These are phyloP conservation scores for Pyrocephalus nanus DNA, from an alignment of 2,797 vertebrate genomes.

Conservation along the genomic window DNA sequence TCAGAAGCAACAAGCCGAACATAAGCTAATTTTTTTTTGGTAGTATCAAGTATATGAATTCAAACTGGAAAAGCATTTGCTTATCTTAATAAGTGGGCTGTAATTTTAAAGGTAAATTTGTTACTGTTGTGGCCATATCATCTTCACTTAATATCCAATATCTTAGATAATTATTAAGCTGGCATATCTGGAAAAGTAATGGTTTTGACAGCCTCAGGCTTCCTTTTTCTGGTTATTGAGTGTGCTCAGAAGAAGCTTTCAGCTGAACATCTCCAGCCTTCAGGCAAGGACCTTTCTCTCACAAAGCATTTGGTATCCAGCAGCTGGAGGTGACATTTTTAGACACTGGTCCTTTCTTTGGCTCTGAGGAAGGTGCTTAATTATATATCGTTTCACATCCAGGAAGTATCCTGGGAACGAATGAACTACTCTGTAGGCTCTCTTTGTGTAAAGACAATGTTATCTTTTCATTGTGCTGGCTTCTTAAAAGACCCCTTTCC, in stretches of 20 bases:
- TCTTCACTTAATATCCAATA: background rate
- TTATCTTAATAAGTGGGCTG: background rate
- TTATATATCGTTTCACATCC: background rate
- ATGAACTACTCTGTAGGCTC: background rate
- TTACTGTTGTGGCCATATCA: background rate
- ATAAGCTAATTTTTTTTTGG: background rate
- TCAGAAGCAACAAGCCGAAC: background rate
- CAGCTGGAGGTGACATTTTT: background rate
- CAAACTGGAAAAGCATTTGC: background rate
- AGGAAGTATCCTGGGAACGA: background rate
- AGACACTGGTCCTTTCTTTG: background rate
- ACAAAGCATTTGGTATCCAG: background rate
- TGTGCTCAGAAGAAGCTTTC: background rate
- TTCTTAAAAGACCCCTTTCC: background rate
- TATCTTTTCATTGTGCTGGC: background rate
- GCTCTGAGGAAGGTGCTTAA: background rate
- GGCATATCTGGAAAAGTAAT: background rate
- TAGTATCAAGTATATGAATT: background rate
- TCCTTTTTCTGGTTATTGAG: background rate
- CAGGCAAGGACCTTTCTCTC: background rate
- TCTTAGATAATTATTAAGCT: background rate
- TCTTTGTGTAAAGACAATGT: conserved; percentile 9
- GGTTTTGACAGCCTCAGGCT: background rate
- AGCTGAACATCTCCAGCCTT: background rate
- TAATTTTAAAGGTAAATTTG: background rate